phyloP scores from a whole-genome alignment of 1,140 invertebrate species.

The Papilio machaon region DNA sequence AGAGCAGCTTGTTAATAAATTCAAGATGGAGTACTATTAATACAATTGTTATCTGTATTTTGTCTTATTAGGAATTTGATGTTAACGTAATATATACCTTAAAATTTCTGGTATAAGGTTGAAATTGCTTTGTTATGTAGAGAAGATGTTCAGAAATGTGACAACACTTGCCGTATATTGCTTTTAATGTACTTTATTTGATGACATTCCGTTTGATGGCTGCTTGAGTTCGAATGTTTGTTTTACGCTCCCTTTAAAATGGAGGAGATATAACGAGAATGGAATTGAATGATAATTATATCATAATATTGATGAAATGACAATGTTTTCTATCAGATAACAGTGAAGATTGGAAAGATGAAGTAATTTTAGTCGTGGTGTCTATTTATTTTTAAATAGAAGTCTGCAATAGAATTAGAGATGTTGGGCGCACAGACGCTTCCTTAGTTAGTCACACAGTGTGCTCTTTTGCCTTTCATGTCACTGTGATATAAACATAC shows the following conservation, averaged over 20 bases:
- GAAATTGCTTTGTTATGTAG: not conserved
- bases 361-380: not conserved
- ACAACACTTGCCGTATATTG: conserved; percentile 4
- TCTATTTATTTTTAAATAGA: not conserved
- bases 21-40: conserved; percentile 12
- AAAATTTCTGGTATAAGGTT: not conserved
- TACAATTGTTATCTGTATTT: not conserved
- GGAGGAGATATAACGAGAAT: not conserved
- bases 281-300: not conserved
- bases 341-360: not conserved
- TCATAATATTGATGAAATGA: not conserved
- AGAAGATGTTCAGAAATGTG: not conserved
- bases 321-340: not conserved
- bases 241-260: conserved; percentile 4
- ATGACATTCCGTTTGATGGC: conserved; percentile 22
- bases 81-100: not conserved
- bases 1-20: conserved; percentile 1
- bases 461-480: too few species aligned
- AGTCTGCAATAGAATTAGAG: too few species aligned
- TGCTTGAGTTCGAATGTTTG: conserved; percentile 11
- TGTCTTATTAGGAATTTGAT: not conserved
- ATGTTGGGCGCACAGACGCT: too few species aligned
- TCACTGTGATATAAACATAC: too few species aligned
- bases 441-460: too few species aligned
- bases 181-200: conserved; percentile 22